Evolutionary conservation across 2,797 vertebrate species (phyloP), one percentile per base, ranked within the genome.

Genomic region (Microctenopoma stevenorrisi): DNA sequence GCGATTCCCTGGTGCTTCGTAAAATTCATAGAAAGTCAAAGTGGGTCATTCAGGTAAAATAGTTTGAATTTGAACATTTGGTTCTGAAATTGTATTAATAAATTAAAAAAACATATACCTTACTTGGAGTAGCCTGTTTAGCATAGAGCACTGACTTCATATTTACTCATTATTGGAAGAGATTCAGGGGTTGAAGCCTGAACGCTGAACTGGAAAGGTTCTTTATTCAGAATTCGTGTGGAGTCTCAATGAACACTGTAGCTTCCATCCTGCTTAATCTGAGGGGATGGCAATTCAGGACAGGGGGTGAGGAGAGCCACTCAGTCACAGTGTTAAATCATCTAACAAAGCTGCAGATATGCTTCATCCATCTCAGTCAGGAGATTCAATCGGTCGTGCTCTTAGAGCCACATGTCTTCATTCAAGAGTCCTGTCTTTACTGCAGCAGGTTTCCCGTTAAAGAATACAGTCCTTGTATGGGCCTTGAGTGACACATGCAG

Each of bases 311-410:
- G 86, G 42, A 49, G 63, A 53, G 64, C 74, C 72, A 14, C 62
- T 78, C 76, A 56, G 74, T 83, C 86, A 61, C 52, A 30, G 62
- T 38, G 55, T 72, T 85, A 68, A 85, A 91, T 85, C 84, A 89
- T 83, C 69, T 75, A 82, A 74, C 77, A 84, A 75, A 76, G 81
- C 81, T 63, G 73, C 65, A 76, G 78, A 86, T 81, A 33, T 35
- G 11, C 61, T 72, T 70, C 84, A 87, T 90, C 78, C 68, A 79
- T 87, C 82, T 83, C 81, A 64, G 77, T 76, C 77, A 68, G 69
- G 56, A 66, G 59, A 84, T 84, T 81, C 66, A 82, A 85, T 89
- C 81, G 74, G 84, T 52, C 47, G 78, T 63, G 81, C 72, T 83
- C 80, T 74, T 52, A 10, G 35, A 57, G 63, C 68, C 57, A 67